Base-by-base conservation (phyloP, 2,113 vertebrate genomes). In the Cinclus cinclus region DNA sequence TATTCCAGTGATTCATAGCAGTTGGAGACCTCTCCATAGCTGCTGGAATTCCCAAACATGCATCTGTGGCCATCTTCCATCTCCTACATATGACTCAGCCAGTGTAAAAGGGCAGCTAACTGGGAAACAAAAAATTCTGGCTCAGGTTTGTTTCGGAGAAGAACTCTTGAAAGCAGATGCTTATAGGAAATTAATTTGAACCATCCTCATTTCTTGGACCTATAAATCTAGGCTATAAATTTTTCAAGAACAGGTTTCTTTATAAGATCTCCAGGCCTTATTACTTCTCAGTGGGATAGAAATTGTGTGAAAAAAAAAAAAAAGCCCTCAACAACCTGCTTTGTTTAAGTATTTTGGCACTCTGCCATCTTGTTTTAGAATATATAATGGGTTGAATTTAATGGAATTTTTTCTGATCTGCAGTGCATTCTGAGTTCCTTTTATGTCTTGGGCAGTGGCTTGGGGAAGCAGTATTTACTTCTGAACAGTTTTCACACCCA, bases 201-300 rank as follows among this genome's bases (percentile, higher is more conserved):
- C 94, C 95, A 95, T 96, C 92, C 60, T 94, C 49, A 44, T 91
- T 95, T 96, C 75, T 96, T 95, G 96, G 96, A 86, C 64, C n/a
- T 75, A 25, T 93, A 92, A 94, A 95, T 93, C 60, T 47, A 14
- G 18, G 88, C 82, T 79, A 71, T 95, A 96, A 96, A 93, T 83
- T 86, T 80, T 95, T 94, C 76, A 86, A 70, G 83, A 95, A 30
- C 42, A 81, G 68, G 85, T 95, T 96, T 93, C 91, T 96, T 93
- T 96, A 73, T 94, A 83, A 59, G 71, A 90, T 88, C 68, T 95
- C 92, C 79, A 81, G 82, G 25, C 84, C 71, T 96, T 96, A 94
- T 81, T 93, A 59, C 64, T 92, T 96, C 94, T 88, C 88, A 83
- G 90, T 83, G 82, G 87, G 92, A 77, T 96, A 63, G 94, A 95